Evolutionary conservation across 2,888 invertebrate species (phyloP), one percentile per base, ranked within the genome.

Genomic region (Agrochola lychnidis): DNA sequence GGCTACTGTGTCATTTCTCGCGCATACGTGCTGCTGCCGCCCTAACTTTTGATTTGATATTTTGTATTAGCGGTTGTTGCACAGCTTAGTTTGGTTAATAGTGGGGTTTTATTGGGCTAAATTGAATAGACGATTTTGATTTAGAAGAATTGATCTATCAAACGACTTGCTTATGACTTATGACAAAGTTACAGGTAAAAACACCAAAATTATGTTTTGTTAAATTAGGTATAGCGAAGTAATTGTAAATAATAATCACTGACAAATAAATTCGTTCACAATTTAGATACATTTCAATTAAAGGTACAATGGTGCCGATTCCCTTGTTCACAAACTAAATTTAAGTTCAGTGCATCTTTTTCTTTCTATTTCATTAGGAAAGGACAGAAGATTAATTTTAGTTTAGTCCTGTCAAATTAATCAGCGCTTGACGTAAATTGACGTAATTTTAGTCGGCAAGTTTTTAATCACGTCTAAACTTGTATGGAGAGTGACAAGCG

Each of bases 1-100:
- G 70, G 91, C 92, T 92, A 92, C 93, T 90, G 92, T 93, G 92
- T 88, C 88, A 89, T 88, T 89, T 89, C 88, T 89, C 88, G 85
- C 78, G 89, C 89, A 88, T 90, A 88, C 90, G 87, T 81, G 79
- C 86, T 77, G 79, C 86, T 77, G 74, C 86, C 89, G 81, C 89
- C 84, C 81, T 84, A 72, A 74, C 74, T 78, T 79, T 69, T 79
- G 80, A 80, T 86, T 72, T 82, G 74, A 82, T 79, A 75, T 79
- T 72, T 75, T 79, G 68, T 75, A 73, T 77, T 76, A 61, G 79
- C 64, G 69, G 81, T 85, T 83, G 80, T 81, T 81, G 62, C 76
- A 79, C 69, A 78, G 67, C 59, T 76, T 42, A 51, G 9, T 36
- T 22, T 57, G 14, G 22, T 40, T 4, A 62, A 40, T 48, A 40